Percentiles rank a stretch among this genome's conserved stretches.
Conservation (phyloP, 53 echinoderm and acorn worm species). For the Holothuria leucospilota region DNA sequence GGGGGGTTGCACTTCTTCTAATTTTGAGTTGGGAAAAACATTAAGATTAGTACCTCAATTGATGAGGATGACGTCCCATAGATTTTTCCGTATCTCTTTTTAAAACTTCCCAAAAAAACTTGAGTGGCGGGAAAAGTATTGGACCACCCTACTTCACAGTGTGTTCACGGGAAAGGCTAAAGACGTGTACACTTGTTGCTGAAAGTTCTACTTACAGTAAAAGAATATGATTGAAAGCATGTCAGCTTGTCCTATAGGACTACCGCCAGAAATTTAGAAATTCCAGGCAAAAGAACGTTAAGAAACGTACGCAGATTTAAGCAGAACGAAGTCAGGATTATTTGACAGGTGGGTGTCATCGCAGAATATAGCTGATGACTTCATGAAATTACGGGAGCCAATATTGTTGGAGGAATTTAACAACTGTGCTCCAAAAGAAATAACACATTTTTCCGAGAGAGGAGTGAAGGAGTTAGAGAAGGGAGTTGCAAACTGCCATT, state of each 20-base stretch:
- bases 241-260: constrained; percentile 66
- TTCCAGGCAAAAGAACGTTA: no score
- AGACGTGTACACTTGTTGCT: constrained; percentile 57
- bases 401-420: constrained; percentile 66
- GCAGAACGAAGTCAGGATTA: constrained; percentile 46
- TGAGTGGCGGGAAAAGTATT: constrained; percentile 62
- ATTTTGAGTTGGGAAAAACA: constrained; percentile 52
- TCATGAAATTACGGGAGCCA: constrained; percentile 47
- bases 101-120: constrained; percentile 60
- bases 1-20: not conserved
- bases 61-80: constrained; percentile 54
- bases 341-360: constrained; percentile 66
- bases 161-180: constrained; percentile 62
- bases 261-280: constrained; percentile 58
- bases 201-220: constrained; percentile 58
- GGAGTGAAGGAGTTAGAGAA: constrained; percentile 24
- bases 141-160: constrained; percentile 63
- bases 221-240: constrained; percentile 55
- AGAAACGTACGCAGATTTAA: constrained; percentile 72
- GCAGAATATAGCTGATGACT: not conserved
- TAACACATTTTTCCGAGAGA: constrained; percentile 56
- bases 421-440: constrained; percentile 30
- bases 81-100: constrained; percentile 58
- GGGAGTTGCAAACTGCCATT: constrained; percentile 53
- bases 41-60: constrained; percentile 59